A percentile compares a stretch with the other conserved stretches of the same genome.
Conservation (phyloP, 2,888 invertebrate genomes). For the Melanotus villosus region DNA sequence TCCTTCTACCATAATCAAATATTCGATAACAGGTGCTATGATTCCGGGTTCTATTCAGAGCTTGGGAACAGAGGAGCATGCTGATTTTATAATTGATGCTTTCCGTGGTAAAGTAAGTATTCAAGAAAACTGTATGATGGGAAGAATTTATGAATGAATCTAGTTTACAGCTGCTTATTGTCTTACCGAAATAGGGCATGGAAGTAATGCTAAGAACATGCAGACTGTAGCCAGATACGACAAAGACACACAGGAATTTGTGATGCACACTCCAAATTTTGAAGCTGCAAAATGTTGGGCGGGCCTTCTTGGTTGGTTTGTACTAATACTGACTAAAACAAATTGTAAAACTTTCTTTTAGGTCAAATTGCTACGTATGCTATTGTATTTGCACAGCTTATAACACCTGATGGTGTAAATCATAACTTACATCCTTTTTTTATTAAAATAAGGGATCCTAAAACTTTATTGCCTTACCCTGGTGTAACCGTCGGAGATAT, state of each 20-base stretch:
- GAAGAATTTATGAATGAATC: neutral
- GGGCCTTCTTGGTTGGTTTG: slow-evolving; percentile 76
- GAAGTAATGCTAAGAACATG: slow-evolving; percentile 91
- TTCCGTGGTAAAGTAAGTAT: slow-evolving; percentile 32
- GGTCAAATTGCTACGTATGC: slow-evolving; percentile 90
- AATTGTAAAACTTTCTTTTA: slow-evolving; percentile 59
- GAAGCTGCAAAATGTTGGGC: slow-evolving; percentile 90
- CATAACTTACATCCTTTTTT: slow-evolving; percentile 92
- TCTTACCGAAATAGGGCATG: slow-evolving; percentile 91
- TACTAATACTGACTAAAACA: neutral
- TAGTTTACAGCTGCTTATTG: slow-evolving; percentile 83
- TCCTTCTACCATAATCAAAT: slow-evolving; percentile 77
- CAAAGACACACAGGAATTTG: slow-evolving; percentile 77
- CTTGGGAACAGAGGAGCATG: slow-evolving; percentile 77
- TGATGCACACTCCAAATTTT: slow-evolving; percentile 83
- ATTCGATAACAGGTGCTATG: slow-evolving; percentile 75
- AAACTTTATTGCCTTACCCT: slow-evolving; percentile 79
- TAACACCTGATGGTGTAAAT: slow-evolving; percentile 82
- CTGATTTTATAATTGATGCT: slow-evolving; percentile 69
- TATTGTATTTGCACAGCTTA: slow-evolving; percentile 89
- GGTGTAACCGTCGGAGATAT: slow-evolving; percentile 92
- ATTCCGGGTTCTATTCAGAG: slow-evolving; percentile 77
- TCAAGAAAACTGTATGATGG: neutral
- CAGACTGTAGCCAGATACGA: slow-evolving; percentile 88
- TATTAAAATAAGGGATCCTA: slow-evolving; percentile 86